Evolutionary conservation across 2,888 invertebrate genomes (phyloP).

Genomic region (Heliothis peltigera): DNA sequence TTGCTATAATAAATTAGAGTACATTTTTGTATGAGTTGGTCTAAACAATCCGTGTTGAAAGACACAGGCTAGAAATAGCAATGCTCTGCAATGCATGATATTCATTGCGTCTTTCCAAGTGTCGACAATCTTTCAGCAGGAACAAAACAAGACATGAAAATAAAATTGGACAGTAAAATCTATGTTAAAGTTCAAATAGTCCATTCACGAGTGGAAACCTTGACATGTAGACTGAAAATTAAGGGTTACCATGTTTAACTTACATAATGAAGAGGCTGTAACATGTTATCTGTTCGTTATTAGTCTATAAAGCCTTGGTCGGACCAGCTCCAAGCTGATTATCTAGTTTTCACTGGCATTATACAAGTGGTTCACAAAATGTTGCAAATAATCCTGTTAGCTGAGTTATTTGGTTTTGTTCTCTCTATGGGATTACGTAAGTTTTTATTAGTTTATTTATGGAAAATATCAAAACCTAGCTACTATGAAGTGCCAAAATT

Average conservation of each 20-base stretch:
- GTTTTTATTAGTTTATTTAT: constrained; percentile 64
- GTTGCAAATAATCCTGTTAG: constrained; percentile 61
- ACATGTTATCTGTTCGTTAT: constrained; percentile 73
- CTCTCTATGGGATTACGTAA: constrained; percentile 72
- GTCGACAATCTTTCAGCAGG: not conserved
- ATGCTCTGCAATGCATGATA: not conserved
- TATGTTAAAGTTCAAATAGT: constrained; percentile 6
- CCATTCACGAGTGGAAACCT: constrained; percentile 35
- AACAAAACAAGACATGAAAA: constrained; percentile 26
- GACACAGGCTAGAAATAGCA: not conserved
- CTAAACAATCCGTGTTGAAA: constrained; percentile 2
- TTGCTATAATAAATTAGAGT: not conserved
- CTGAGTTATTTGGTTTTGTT: constrained; percentile 60
- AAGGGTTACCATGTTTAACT: constrained; percentile 60
- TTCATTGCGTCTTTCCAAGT: constrained; percentile 26
- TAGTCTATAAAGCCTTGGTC: constrained; percentile 73
- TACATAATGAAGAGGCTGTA: constrained; percentile 70
- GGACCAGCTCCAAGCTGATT: constrained; percentile 60
- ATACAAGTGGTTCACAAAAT: constrained; percentile 60
- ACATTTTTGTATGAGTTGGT: not conserved
- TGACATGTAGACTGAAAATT: constrained; percentile 64
- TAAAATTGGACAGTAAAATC: constrained; percentile 20
- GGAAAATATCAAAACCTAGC: not conserved
- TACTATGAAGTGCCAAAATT: not conserved
- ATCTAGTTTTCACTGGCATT: constrained; percentile 58